phyloP scores from a whole-genome alignment of 2,888 invertebrate species.

The Crepidodera aurea region DNA sequence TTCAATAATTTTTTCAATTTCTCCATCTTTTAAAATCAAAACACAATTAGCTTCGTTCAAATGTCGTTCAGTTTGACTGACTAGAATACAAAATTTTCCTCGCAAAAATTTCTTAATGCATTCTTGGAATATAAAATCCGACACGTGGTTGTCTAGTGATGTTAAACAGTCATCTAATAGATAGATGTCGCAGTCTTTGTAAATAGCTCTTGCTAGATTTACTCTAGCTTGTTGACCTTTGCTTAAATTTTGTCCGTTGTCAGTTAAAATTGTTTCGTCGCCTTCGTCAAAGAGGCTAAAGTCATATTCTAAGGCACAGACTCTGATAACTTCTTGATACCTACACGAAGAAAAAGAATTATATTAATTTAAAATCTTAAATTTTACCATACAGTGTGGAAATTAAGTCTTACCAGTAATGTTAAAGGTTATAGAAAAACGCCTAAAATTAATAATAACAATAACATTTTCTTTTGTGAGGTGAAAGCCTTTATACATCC shows the following conservation, averaged over 20 bases:
- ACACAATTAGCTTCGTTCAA: conserved; percentile 61
- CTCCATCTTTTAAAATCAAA: conserved; percentile 57
- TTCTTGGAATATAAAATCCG: conserved; percentile 82
- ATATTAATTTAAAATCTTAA: not conserved
- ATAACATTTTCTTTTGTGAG: too few relatives aligned
- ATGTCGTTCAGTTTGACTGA: conserved; percentile 75
- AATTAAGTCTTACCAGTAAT: too few relatives aligned
- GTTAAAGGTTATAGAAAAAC: too few relatives aligned
- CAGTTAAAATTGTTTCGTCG: conserved; percentile 81
- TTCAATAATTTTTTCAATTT: conserved; percentile 64
- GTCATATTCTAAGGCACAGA: conserved; percentile 75
- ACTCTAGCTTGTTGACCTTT: conserved; percentile 88
- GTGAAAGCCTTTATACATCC: too few relatives aligned
- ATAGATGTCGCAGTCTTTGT: conserved; percentile 83
- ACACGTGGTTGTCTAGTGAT: conserved; percentile 87
- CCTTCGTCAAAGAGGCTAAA: conserved; percentile 75
- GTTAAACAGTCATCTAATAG: conserved; percentile 87
- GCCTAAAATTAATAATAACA: too few relatives aligned
- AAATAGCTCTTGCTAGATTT: conserved; percentile 83
- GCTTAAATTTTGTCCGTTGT: conserved; percentile 74
- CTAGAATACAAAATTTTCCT: conserved; percentile 73
- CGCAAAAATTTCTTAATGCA: conserved; percentile 71
- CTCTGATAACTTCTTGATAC: conserved; percentile 61
- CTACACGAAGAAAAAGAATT: conserved; percentile 60
- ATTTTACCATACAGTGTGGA: too few relatives aligned